A percentile compares a stretch with the other conserved stretches of the same genome.
Conservation (phyloP, 2,113 vertebrate species). For the Macquaria australasica region DNA sequence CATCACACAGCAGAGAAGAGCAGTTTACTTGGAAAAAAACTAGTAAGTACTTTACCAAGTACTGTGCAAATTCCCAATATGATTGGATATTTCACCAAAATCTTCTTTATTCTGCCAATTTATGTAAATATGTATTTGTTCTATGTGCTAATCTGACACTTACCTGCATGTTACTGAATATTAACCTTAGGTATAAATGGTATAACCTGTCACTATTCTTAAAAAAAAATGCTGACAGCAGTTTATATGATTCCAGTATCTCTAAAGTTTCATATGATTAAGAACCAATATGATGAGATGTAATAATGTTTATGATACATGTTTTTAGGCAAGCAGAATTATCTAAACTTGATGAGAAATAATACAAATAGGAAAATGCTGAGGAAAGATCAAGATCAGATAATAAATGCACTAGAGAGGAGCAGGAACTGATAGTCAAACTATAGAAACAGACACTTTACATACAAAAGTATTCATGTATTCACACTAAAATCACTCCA, state of each 20-base stretch:
- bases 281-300: neutral
- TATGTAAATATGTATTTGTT: neutral
- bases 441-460: neutral
- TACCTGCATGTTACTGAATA: neutral
- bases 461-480: neutral
- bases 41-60: constrained; percentile 61
- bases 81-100: neutral
- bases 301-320: neutral
- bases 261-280: neutral
- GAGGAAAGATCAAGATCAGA: neutral
- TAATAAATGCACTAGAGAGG: neutral
- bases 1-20: constrained; percentile 50
- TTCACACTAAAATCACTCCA: neutral
- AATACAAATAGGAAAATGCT: neutral
- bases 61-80: neutral
- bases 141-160: neutral
- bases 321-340: neutral
- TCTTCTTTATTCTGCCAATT: neutral
- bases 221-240: neutral
- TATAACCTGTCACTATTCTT: neutral
- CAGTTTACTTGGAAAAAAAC: constrained; percentile 43
- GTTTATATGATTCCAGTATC: neutral
- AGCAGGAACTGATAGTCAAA: neutral
- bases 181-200: neutral
- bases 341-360: neutral